These are phyloP conservation scores for Eurypyga helias DNA, from an alignment of 2,113 vertebrate species.

Conservation along the genomic window DNA sequence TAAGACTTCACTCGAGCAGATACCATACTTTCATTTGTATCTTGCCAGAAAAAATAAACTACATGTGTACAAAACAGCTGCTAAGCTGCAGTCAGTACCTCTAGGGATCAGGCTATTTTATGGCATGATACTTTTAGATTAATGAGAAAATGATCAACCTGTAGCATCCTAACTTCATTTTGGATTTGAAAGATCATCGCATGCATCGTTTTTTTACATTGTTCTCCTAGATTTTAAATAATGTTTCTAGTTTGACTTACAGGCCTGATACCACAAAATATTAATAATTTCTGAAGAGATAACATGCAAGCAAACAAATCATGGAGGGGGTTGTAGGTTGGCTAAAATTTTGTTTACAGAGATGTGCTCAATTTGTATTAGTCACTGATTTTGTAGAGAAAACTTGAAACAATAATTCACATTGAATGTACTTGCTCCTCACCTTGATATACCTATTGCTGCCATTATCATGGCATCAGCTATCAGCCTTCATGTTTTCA, in stretches of 20 bases:
- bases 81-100: not conserved
- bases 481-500: not conserved
- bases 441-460: not conserved
- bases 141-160: not conserved
- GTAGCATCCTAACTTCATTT: not conserved
- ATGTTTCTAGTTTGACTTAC: not conserved
- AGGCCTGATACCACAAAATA: not conserved
- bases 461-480: not conserved
- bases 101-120: not conserved
- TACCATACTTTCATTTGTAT: not conserved
- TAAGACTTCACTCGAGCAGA: not conserved
- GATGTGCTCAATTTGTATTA: not conserved
- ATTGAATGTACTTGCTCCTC: not conserved
- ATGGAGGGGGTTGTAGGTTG: not conserved
- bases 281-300: not conserved
- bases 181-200: not conserved
- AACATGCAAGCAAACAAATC: not conserved
- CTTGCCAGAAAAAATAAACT: not conserved
- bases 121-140: not conserved
- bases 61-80: not conserved
- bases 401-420: not conserved
- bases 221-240: not conserved
- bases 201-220: not conserved
- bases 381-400: not conserved
- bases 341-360: not conserved